Evolutionary conservation across 1,140 invertebrate species (phyloP).

Genomic region (Ladona fulva): DNA sequence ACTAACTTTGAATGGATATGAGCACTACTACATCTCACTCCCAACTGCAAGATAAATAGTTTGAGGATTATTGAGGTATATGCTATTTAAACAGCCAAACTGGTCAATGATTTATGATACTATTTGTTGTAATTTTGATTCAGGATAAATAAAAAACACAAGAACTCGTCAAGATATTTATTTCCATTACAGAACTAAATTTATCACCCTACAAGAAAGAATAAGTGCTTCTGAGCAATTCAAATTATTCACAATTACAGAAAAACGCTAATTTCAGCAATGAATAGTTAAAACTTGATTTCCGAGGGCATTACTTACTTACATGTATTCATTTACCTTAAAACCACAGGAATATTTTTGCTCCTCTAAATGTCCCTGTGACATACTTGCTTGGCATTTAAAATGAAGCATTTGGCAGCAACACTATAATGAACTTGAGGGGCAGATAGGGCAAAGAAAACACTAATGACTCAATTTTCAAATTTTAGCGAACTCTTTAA

Average conservation of each 20-base stretch:
- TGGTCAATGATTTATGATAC: no score
- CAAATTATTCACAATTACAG: neutral
- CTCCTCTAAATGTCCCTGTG: neutral
- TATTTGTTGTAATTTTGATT: no score
- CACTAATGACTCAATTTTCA: neutral
- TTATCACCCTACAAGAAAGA: conserved; percentile 6
- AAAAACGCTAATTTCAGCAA: neutral
- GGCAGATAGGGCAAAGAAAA: neutral
- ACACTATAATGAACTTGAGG: neutral
- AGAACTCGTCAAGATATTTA: neutral
- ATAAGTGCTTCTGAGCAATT: conserved; percentile 9
- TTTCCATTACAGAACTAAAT: conserved; percentile 7
- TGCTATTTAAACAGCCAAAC: no score
- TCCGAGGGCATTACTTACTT: neutral
- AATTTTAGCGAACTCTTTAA: neutral
- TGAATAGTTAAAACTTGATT: conserved; percentile 4
- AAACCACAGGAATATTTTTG: conserved; percentile 10
- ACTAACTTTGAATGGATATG: no score
- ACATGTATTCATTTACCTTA: conserved; percentile 2
- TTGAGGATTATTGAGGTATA: no score
- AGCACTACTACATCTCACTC: no score
- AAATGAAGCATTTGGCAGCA: conserved; percentile 1
- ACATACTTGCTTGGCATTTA: neutral
- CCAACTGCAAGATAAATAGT: no score
- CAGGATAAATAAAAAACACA: neutral